A percentile compares a stretch with the other conserved stretches of the same genome.
Conservation (phyloP, 2,113 vertebrate species). For the Anolis carolinensis region DNA sequence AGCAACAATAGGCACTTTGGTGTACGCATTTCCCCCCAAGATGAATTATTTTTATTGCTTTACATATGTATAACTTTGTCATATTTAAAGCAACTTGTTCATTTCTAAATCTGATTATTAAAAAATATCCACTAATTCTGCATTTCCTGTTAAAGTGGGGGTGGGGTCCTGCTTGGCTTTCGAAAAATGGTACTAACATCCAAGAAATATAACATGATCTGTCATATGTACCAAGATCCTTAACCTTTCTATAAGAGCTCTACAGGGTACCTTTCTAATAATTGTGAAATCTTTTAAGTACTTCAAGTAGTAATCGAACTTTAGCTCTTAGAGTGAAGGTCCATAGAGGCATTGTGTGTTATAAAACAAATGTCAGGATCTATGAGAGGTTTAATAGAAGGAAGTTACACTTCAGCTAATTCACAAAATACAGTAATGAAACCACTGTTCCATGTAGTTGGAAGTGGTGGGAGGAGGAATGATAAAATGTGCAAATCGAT, state of each 20-base stretch:
- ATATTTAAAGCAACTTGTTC: constrained; percentile 18
- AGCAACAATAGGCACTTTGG: background rate
- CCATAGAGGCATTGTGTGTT: background rate
- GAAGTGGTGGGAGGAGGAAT: background rate
- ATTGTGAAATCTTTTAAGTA: constrained; percentile 11
- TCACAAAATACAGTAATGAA: constrained; percentile 25
- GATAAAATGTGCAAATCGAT: background rate
- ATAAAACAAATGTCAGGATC: constrained; percentile 43
- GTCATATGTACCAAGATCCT: constrained; percentile 21
- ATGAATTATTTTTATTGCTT: background rate
- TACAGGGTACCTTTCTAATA: constrained; percentile 26
- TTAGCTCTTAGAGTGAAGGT: background rate
- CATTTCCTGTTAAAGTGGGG: background rate
- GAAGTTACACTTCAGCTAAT: constrained; percentile 36
- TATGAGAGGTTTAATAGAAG: constrained; percentile 24
- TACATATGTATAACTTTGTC: background rate
- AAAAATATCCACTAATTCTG: constrained; percentile 18
- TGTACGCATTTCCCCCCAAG: background rate
- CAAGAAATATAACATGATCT: constrained; percentile 24
- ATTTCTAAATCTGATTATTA: constrained; percentile 45
- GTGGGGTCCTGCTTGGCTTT: background rate
- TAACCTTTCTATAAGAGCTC: constrained; percentile 40
- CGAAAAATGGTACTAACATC: constrained; percentile 28
- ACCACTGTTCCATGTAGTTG: background rate
- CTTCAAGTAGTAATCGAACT: constrained; percentile 10